These are phyloP conservation scores for Seira ritae DNA, from an alignment of 2,888 invertebrate species.

Conservation along the genomic window DNA sequence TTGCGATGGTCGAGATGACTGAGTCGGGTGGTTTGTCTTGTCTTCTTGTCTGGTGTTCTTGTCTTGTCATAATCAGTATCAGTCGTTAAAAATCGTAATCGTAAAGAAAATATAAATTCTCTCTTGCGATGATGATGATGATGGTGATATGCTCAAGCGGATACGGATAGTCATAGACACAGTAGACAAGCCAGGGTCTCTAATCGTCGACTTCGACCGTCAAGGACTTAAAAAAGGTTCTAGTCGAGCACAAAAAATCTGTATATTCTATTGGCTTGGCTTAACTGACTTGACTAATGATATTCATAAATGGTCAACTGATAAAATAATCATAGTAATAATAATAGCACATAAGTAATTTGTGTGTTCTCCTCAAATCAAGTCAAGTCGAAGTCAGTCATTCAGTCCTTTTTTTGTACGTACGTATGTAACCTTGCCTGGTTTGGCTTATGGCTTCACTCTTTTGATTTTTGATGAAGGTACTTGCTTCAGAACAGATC, in stretches of 20 bases:
- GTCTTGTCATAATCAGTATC: no score
- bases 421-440: no score
- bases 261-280: background rate
- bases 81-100: background rate
- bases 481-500: no score
- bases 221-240: background rate
- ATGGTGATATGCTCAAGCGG: slow-evolving; percentile 33
- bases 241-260: background rate
- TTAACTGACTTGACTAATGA: background rate
- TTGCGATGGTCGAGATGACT: no score
- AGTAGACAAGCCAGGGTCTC: slow-evolving; percentile 61
- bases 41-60: no score
- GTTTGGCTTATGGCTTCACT: no score
- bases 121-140: no score
- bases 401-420: no score
- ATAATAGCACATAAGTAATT: background rate
- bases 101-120: no score
- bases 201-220: background rate
- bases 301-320: background rate
- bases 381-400: no score
- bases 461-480: no score
- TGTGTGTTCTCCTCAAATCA: background rate
- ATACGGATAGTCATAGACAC: slow-evolving; percentile 53
- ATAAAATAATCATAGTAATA: background rate
- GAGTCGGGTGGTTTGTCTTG: no score